phyloP scores from a whole-genome alignment of 2,797 vertebrate species.

The Pseudocheirus occidentalis region DNA sequence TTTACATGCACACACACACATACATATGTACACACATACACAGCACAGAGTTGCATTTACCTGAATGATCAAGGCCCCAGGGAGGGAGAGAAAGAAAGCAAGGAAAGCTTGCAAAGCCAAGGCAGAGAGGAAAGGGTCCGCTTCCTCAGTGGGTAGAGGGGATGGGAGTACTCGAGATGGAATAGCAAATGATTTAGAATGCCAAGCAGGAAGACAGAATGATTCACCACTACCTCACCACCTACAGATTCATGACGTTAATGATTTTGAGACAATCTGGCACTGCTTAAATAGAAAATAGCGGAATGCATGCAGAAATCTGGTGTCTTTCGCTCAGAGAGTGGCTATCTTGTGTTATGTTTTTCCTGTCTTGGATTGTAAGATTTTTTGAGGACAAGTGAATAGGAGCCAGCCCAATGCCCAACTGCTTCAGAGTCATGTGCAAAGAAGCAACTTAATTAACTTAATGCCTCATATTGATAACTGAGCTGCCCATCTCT shows the following conservation, averaged over 20 bases:
- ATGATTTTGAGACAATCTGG: fast-evolving
- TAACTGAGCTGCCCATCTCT: not conserved
- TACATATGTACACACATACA: no score
- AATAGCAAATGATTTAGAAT: not conserved
- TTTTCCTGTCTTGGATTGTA: not conserved
- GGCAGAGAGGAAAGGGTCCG: not conserved
- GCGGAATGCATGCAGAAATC: not conserved
- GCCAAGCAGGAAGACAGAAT: not conserved
- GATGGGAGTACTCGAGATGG: not conserved
- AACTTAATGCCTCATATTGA: not conserved
- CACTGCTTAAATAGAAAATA: not conserved
- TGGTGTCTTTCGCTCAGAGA: not conserved
- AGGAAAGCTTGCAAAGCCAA: not conserved
- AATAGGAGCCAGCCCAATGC: not conserved
- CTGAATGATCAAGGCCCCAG: not conserved
- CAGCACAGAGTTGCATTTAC: not conserved
- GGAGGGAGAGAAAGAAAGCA: not conserved
- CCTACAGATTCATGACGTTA: not conserved
- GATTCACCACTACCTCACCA: not conserved
- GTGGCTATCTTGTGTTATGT: not conserved
- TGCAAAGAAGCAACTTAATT: not conserved
- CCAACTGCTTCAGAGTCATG: not conserved
- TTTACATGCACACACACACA: no score
- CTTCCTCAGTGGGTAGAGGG: not conserved
- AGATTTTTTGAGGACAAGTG: not conserved